A percentile compares a stretch with the other conserved stretches of the same genome.
These are phyloP conservation scores for Epinephelus malabaricus DNA, from an alignment of 2,797 vertebrate species.

Conservation along the genomic window DNA sequence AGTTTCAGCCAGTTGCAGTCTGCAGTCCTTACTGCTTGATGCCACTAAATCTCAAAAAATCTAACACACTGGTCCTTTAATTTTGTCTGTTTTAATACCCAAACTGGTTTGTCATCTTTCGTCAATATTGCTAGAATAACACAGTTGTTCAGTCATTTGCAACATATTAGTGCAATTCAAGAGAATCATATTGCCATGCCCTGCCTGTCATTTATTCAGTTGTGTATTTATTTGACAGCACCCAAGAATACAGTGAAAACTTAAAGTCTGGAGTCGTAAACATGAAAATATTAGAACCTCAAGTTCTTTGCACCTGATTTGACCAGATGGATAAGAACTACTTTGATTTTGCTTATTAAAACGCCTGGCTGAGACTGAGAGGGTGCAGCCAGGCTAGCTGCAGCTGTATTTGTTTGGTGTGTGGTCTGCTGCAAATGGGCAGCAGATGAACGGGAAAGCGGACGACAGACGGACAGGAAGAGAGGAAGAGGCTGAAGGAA, in stretches of 20 bases:
- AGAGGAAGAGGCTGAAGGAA: slow-evolving; percentile 52
- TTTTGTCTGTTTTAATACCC: too few relatives aligned
- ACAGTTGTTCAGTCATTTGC: neutral
- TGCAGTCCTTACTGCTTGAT: too few relatives aligned
- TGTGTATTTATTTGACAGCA: neutral
- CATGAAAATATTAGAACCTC: neutral
- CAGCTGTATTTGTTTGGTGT: slow-evolving; percentile 55
- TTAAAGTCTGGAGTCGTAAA: neutral
- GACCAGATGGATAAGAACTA: neutral
- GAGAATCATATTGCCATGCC: neutral
- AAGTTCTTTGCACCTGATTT: neutral
- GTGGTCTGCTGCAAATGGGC: slow-evolving; percentile 59
- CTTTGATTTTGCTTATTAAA: neutral
- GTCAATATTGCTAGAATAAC: neutral
- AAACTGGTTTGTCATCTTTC: neutral
- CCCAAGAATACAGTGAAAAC: neutral
- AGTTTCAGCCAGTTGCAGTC: too few relatives aligned
- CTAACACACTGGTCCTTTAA: too few relatives aligned
- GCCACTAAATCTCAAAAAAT: too few relatives aligned
- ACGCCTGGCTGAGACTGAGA: neutral
- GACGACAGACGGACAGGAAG: slow-evolving; percentile 65
- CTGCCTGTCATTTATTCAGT: neutral
- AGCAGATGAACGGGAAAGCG: slow-evolving; percentile 57
- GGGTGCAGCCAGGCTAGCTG: neutral
- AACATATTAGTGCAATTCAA: neutral